Conservation (phyloP, 2,888 invertebrate genomes). For the Azorinus chamasolen region DNA sequence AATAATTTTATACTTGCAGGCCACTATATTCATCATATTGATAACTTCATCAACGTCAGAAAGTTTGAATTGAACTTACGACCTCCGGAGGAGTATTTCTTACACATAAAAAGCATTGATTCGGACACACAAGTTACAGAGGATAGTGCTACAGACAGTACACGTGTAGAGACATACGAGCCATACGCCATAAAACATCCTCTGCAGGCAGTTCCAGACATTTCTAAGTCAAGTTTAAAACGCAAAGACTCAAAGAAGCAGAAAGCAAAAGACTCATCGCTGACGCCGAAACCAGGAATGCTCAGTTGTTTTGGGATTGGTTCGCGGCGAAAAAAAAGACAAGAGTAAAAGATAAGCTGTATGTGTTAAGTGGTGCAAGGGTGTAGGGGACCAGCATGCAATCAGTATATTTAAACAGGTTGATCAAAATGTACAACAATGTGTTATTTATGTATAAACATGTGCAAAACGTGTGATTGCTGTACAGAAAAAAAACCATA, state of each 20-base stretch:
- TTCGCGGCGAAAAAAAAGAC: constrained; percentile 34
- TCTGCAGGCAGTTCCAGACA: constrained; percentile 41
- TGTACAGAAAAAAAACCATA: too few relatives aligned
- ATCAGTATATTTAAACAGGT: too few relatives aligned
- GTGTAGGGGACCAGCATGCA: too few relatives aligned
- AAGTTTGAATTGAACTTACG: constrained; percentile 53
- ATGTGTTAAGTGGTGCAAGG: too few relatives aligned
- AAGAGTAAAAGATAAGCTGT: constrained; percentile 45
- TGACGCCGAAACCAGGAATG: constrained; percentile 44
- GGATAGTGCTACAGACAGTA: neutral
- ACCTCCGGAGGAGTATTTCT: constrained; percentile 59
- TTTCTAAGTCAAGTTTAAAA: constrained; percentile 53
- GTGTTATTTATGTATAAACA: too few relatives aligned
- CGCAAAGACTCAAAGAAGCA: constrained; percentile 56
- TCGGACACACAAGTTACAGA: neutral
- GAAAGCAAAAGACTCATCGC: constrained; percentile 40
- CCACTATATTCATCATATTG: constrained; percentile 60
- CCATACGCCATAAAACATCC: constrained; percentile 11
- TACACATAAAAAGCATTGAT: constrained; percentile 23
- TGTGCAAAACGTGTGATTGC: too few relatives aligned
- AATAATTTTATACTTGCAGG: constrained; percentile 49
- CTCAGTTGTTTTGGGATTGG: constrained; percentile 49
- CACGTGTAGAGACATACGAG: neutral
- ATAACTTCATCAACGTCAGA: constrained; percentile 43
- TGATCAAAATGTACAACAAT: too few relatives aligned